These are phyloP conservation scores for Carabus problematicus DNA, from an alignment of 2,888 invertebrate genomes.

Conservation along the genomic window DNA sequence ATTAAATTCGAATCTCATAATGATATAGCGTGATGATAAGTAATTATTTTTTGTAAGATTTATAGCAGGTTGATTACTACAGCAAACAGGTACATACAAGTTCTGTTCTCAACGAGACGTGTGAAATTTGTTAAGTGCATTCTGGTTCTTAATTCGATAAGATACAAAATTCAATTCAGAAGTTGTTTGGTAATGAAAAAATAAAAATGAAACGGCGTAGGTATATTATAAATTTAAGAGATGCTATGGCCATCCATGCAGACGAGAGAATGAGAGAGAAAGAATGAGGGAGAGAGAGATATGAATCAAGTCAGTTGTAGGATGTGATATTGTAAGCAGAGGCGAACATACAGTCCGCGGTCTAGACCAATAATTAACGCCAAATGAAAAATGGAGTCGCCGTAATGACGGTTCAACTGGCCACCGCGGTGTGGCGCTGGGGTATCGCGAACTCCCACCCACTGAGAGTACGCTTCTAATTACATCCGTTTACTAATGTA, in stretches of 20 bases:
- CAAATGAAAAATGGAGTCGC: slow-evolving; percentile 14
- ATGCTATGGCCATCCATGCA: slow-evolving; percentile 7
- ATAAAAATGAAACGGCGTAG: slow-evolving; percentile 2
- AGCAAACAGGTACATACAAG: no score
- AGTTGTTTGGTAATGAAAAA: slow-evolving; percentile 4
- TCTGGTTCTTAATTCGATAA: no score
- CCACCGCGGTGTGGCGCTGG: slow-evolving; percentile 31
- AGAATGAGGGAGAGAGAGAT: no score
- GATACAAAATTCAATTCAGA: no score
- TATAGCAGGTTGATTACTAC: no score
- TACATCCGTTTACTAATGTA: slow-evolving; percentile 50
- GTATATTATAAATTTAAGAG: slow-evolving; percentile 14
- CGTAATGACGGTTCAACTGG: not conserved
- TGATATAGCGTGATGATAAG: no score
- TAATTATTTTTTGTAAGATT: no score
- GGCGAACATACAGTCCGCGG: not conserved
- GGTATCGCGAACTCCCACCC: slow-evolving; percentile 47
- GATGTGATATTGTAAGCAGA: no score
- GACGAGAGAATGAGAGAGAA: not conserved
- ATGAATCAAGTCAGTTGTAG: no score
- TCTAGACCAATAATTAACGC: slow-evolving; percentile 19
- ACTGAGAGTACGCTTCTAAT: slow-evolving; percentile 49
- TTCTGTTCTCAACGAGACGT: no score
- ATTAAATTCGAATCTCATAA: no score
- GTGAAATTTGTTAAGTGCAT: no score